Base-by-base conservation (phyloP, 2,113 vertebrate genomes). In the Dendrocopos noguchii region DNA sequence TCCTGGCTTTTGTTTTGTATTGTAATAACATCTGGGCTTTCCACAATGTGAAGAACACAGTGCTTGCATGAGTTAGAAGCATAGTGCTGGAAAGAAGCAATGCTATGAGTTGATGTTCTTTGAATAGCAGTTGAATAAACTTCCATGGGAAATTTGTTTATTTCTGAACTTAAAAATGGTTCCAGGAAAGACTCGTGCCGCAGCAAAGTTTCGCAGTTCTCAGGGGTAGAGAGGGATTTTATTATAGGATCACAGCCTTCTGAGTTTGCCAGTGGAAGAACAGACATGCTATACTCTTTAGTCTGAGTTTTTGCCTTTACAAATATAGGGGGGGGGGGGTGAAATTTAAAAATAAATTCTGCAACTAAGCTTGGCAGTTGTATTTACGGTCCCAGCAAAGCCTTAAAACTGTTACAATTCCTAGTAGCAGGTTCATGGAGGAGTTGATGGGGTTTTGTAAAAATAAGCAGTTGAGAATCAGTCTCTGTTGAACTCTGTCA, bases 121-220 rank as follows among this genome's bases (percentile, higher is more conserved):
- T 92, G 92, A 95, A 92, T 73, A 95, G 82, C 79, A 85, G 60
- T 89, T 87, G 72, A 95, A 91, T 94, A 97, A 96, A 96, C 84
- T 86, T 94, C n/a, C 73, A 85, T 75, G 73, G 81, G 63, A 93
- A 93, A 80, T 86, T 52, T 93, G 68, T 95, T 97, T 93, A 91
- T 91, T 93, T 95, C 61, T 95, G 73, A 95, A 80, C 79, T 86
- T 89, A 56, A 91, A 95, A 88, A 53, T 72, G 61, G 18, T 92
- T 95, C 87, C 84, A 91, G 91, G 93, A 96, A 95, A 86, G 77
- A 88, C 52, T 84, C 18, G 1, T 74, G 28, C 57, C 84, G 66
- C 66, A 71, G 88, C 93, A 88, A 95, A 84, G 21, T 95, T 83
- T 91, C 63, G 52, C 52, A 78, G 8, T 65, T 94, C 82, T 85